Evolutionary conservation across 2,113 vertebrate genomes (phyloP).

Genomic region (Craseonycteris thonglongyai): DNA sequence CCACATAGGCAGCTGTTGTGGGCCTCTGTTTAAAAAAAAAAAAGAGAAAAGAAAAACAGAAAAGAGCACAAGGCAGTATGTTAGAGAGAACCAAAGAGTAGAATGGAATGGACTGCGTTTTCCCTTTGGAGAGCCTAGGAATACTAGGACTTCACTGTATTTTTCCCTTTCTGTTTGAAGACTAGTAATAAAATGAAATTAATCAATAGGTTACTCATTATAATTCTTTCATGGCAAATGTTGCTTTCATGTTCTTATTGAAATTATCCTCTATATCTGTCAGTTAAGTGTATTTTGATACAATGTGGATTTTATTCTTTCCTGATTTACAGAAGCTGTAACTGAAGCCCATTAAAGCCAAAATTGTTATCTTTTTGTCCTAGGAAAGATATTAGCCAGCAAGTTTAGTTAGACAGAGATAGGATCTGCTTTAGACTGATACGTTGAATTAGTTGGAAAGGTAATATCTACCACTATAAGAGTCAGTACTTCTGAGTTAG

Average conservation of each 20-base stretch:
- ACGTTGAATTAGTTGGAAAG: constrained; percentile 9
- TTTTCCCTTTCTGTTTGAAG: constrained; percentile 33
- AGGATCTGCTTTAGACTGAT: neutral
- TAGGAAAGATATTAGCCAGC: neutral
- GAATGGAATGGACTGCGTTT: neutral
- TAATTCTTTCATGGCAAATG: neutral
- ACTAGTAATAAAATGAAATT: neutral
- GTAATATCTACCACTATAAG: neutral
- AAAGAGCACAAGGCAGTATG: neutral
- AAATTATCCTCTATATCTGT: neutral
- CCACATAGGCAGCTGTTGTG: neutral
- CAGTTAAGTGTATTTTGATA: constrained; percentile 1
- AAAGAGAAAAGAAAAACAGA: too few relatives aligned
- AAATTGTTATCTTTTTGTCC: neutral
- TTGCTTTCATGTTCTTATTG: constrained; percentile 13
- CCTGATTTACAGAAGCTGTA: constrained; percentile 3
- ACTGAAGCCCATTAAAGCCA: neutral
- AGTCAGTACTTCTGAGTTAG: neutral
- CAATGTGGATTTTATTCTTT: constrained; percentile 15
- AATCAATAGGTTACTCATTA: neutral
- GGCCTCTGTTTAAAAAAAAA: constrained; percentile 10
- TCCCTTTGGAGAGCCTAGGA: too few relatives aligned
- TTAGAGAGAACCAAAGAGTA: constrained; percentile 16
- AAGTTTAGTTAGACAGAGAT: neutral
- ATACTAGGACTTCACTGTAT: neutral